Evolutionary conservation across 2,888 invertebrate genomes (phyloP), one percentile per base, ranked within the genome.

Genomic region (Apoda limacodes): DNA sequence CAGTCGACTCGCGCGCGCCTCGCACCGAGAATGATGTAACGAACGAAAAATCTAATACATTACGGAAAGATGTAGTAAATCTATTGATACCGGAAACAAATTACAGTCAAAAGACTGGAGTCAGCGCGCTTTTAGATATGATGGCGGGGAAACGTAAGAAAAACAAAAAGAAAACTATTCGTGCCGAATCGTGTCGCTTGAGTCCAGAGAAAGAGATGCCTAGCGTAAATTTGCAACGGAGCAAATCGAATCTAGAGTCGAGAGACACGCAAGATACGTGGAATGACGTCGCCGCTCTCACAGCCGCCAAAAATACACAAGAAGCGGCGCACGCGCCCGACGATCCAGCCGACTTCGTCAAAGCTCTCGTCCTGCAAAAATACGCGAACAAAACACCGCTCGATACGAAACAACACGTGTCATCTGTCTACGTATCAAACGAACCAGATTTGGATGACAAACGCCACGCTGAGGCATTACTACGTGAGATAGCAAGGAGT

Each of bases 31-130:
- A 55, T 63, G 55, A 57, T 47, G 48, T 50, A 59, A 57, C 61
- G 43, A 54, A 51, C 55, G 58, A 61, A 32, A 52, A 45, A 42
- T 37, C 54, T 7, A 52, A 50, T 39, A 52, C 59, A 32, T 50
- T 55, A 34, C 55, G 64, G 32, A 80, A 80, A 57, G 74, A 80
- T 75, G 80, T 80, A 64, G 74, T 78, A 34, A 80, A 80, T 48
- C 44, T 80, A 11, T 50, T 80, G 2, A 51, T 80, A 37, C 78
- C 80, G 11, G 57, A 67, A 34, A 74, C 70, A 3, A 63, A 72
- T 35, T 78, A 78, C 55, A 60, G 50, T 23, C 70, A 74, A 39
- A 78, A 69, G 46, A 57, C 60, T 32, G 69, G 69, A 20, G 76
- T 80, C 15, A 61, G 75, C 28, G 70, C 70, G 1, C 56, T 82